Conservation (phyloP, 2,888 invertebrate genomes). For the Drosophila kanekoi region DNA sequence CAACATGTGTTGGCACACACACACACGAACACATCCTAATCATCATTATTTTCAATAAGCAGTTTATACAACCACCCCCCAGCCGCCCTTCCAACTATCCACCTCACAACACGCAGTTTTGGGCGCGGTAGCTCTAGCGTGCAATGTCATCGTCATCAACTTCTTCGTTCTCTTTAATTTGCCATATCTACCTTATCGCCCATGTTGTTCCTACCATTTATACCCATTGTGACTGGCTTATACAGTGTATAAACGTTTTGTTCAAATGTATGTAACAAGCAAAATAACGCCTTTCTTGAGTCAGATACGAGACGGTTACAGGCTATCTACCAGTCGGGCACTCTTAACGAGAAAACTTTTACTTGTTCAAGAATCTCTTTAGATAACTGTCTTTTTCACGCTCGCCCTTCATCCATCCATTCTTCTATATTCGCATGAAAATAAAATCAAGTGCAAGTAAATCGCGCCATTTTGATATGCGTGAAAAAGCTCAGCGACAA, state of each 20-base stretch:
- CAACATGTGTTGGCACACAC: slow-evolving; percentile 46
- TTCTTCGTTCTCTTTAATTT: slow-evolving; percentile 34
- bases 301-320: too few species aligned
- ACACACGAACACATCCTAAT: slow-evolving; percentile 10
- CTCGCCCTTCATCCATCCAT: not conserved
- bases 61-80: slow-evolving; percentile 25
- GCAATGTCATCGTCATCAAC: slow-evolving; percentile 53
- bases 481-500: slow-evolving; percentile 1
- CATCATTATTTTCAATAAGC: slow-evolving; percentile 47
- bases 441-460: not conserved
- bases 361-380: too few species aligned
- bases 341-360: too few species aligned
- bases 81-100: not conserved
- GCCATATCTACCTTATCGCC: slow-evolving; percentile 32
- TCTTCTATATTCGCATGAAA: not conserved
- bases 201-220: slow-evolving; percentile 6
- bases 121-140: slow-evolving; percentile 51
- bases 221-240: slow-evolving; percentile 1
- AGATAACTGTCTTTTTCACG: not conserved
- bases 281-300: too few species aligned
- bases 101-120: slow-evolving; percentile 7
- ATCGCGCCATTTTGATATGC: not conserved
- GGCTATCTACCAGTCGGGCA: too few species aligned
- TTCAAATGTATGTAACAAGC: not conserved
- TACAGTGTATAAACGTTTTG: not conserved